phyloP scores from a whole-genome alignment of 1,140 invertebrate species.

The Heterodera carotae region DNA sequence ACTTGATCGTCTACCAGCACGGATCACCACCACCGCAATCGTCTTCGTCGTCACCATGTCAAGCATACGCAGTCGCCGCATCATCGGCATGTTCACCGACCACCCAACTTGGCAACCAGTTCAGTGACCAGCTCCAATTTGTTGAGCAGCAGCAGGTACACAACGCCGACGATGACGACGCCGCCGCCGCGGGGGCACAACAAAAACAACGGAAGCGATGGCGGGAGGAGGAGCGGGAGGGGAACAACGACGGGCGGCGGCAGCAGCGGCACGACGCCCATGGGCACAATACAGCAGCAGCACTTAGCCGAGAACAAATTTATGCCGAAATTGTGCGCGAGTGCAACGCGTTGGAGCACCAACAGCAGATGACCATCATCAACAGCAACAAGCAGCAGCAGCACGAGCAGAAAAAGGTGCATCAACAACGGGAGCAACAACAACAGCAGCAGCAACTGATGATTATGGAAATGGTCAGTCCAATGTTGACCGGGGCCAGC shows the following conservation, averaged over 20 bases:
- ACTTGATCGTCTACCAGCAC: too few relatives aligned
- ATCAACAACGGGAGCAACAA: constrained; percentile 18
- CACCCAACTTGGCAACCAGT: constrained; percentile 5
- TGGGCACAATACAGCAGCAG: not conserved
- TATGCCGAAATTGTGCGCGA: constrained; percentile 51
- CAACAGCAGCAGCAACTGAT: constrained; percentile 15
- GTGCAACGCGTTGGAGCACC: constrained; percentile 46
- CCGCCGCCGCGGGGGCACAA: not conserved
- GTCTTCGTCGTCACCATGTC: too few relatives aligned
- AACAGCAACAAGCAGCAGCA: not conserved
- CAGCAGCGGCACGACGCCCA: not conserved
- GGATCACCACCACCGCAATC: too few relatives aligned
- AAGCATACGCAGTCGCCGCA: not conserved
- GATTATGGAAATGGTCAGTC: constrained; percentile 7
- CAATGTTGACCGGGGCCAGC: too few relatives aligned
- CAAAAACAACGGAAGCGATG: constrained; percentile 1
- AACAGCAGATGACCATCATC: not conserved
- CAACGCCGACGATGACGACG: not conserved
- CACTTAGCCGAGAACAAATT: constrained; percentile 45
- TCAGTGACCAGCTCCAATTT: constrained; percentile 2
- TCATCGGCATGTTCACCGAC: not conserved
- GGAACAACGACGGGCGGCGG: constrained; percentile 19
- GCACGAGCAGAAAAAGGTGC: constrained; percentile 6
- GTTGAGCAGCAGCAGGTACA: not conserved
- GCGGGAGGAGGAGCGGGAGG: not conserved